Percentiles rank a stretch among this genome's conserved stretches.
Evolutionary conservation across 2,888 invertebrate genomes (phyloP).

Genomic region (Empis stercorea): DNA sequence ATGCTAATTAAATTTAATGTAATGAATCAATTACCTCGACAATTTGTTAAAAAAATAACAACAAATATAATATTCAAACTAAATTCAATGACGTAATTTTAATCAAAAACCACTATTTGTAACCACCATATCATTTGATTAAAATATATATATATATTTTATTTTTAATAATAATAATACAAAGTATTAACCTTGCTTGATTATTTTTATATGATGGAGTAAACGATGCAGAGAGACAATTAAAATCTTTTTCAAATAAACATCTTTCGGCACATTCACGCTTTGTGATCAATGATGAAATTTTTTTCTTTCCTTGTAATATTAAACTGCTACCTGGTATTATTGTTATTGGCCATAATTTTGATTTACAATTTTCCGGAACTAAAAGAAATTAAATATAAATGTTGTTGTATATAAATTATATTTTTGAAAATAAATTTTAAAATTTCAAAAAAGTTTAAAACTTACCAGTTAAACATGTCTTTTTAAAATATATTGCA

Average conservation of each 20-base stretch:
- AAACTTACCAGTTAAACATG: constrained; percentile 29
- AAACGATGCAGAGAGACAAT: constrained; percentile 46
- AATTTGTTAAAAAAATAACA: too few relatives aligned
- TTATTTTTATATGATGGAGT: constrained; percentile 34
- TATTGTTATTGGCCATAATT: constrained; percentile 64
- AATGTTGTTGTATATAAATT: constrained; percentile 1
- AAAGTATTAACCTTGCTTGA: constrained; percentile 26
- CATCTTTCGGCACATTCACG: constrained; percentile 55
- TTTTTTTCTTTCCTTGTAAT: constrained; percentile 48
- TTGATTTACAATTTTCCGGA: constrained; percentile 41
- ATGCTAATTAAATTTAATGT: too few relatives aligned
- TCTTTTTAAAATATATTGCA: constrained; percentile 34
- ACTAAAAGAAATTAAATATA: constrained; percentile 28
- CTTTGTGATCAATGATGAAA: constrained; percentile 48
- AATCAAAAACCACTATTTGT: too few relatives aligned
- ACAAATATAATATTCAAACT: too few relatives aligned
- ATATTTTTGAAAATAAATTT: too few relatives aligned
- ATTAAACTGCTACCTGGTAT: constrained; percentile 63
- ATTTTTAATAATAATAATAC: too few relatives aligned
- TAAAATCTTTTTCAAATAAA: constrained; percentile 40
- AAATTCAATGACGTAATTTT: too few relatives aligned
- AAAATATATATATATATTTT: too few relatives aligned
- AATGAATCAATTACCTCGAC: too few relatives aligned
- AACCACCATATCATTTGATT: too few relatives aligned
- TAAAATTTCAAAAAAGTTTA: too few relatives aligned